phyloP scores from a whole-genome alignment of 2,113 vertebrate genomes.

The Hiodon alosoides region DNA sequence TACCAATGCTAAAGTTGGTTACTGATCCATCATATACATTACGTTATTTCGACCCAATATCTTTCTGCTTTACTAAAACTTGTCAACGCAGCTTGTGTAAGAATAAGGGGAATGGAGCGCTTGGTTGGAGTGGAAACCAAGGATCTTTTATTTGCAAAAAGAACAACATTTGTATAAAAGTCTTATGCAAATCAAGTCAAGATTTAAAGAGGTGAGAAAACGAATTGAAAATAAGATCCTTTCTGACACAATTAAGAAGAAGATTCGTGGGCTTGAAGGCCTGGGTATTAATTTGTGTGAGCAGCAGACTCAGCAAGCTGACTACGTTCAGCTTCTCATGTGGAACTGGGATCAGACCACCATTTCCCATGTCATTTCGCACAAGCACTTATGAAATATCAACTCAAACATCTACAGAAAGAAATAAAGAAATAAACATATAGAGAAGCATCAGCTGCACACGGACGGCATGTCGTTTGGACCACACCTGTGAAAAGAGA shows the following conservation, averaged over 20 bases:
- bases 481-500: background rate
- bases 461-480: background rate
- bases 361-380: background rate
- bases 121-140: background rate
- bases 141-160: no score
- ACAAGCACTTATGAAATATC: slow-evolving; percentile 6
- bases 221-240: no score
- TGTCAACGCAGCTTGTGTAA: background rate
- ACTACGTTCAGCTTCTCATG: background rate
- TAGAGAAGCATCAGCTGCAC: background rate
- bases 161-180: no score
- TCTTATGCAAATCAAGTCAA: no score
- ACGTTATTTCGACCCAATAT: background rate
- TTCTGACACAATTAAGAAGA: background rate
- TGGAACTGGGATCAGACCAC: background rate
- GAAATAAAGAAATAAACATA: background rate
- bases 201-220: no score
- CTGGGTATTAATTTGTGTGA: background rate
- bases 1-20: background rate
- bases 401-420: slow-evolving; percentile 4
- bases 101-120: background rate
- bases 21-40: background rate
- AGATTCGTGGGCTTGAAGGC: background rate
- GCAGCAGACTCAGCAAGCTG: background rate
- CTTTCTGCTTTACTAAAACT: background rate